phyloP scores from a whole-genome alignment of 2,888 invertebrate species.

The Archips crataeganus region DNA sequence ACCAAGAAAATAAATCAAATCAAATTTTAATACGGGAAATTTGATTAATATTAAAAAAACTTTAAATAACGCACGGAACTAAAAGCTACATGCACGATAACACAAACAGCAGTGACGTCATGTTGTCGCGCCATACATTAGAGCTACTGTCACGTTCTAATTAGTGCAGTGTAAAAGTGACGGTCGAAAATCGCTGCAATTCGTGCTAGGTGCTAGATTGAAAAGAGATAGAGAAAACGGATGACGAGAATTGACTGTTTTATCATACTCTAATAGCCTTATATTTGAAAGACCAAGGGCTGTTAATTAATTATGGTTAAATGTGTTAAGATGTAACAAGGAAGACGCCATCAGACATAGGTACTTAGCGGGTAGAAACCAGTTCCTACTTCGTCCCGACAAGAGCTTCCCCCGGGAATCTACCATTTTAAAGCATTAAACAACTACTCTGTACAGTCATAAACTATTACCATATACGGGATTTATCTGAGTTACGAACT shows the following conservation, averaged over 20 bases:
- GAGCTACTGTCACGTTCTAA: background rate
- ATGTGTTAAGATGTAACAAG: too few relatives aligned
- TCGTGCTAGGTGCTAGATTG: background rate
- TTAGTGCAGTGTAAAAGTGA: background rate
- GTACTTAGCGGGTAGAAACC: too few relatives aligned
- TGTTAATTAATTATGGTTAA: too few relatives aligned
- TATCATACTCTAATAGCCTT: background rate
- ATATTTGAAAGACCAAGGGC: too few relatives aligned
- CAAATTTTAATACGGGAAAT: background rate
- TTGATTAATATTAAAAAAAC: background rate
- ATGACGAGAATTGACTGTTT: constrained; percentile 36
- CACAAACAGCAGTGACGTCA: background rate
- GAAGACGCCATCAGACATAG: too few relatives aligned
- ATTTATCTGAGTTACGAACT: too few relatives aligned
- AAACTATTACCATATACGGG: too few relatives aligned
- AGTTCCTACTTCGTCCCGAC: too few relatives aligned
- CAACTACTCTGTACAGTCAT: too few relatives aligned
- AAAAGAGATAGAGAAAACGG: constrained; percentile 20
- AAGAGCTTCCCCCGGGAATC: too few relatives aligned
- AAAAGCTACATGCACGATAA: background rate
- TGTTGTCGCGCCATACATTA: background rate
- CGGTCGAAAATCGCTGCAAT: background rate
- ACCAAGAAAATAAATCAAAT: background rate
- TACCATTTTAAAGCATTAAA: too few relatives aligned
- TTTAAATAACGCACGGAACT: background rate